A percentile compares a stretch with the other conserved stretches of the same genome.
These are phyloP conservation scores for Resseliella maxima DNA, from an alignment of 2,888 invertebrate genomes.

Conservation along the genomic window DNA sequence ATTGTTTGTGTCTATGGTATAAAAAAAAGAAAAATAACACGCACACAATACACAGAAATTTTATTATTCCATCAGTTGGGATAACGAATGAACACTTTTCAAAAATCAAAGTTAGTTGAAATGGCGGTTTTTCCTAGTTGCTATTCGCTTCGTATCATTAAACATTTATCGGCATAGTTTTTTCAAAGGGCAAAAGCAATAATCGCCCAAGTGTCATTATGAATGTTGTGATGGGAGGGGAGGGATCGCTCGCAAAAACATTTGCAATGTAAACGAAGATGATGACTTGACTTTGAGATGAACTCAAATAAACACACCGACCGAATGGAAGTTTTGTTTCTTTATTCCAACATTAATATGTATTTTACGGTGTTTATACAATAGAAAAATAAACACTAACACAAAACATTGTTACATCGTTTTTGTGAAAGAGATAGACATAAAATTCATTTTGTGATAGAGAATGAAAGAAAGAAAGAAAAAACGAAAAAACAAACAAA, in stretches of 20 bases:
- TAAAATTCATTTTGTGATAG: not conserved
- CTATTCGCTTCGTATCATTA: slow-evolving; percentile 19
- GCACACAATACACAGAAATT: not conserved
- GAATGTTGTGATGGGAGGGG: not conserved
- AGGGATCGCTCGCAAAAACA: not conserved
- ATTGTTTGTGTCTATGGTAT: not conserved
- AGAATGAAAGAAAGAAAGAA: not conserved
- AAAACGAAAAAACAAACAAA: not conserved
- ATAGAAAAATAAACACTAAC: slow-evolving; percentile 19
- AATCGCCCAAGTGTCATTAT: too few species aligned
- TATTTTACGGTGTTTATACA: slow-evolving; percentile 29
- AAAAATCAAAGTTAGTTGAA: not conserved
- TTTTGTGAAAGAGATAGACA: not conserved
- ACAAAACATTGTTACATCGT: not conserved
- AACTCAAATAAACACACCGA: not conserved
- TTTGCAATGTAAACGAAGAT: slow-evolving; percentile 16
- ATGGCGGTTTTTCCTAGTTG: not conserved
- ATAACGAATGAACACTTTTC: not conserved
- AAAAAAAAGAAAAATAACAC: too few species aligned
- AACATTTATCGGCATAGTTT: slow-evolving; percentile 40
- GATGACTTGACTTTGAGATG: not conserved
- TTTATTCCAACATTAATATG: not conserved
- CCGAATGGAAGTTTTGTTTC: not conserved
- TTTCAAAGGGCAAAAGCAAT: not conserved
- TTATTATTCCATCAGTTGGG: not conserved